Percentiles rank a stretch among this genome's conserved stretches.
These are phyloP conservation scores for Plemyria rubiginata DNA, from an alignment of 2,888 invertebrate species.

Conservation along the genomic window DNA sequence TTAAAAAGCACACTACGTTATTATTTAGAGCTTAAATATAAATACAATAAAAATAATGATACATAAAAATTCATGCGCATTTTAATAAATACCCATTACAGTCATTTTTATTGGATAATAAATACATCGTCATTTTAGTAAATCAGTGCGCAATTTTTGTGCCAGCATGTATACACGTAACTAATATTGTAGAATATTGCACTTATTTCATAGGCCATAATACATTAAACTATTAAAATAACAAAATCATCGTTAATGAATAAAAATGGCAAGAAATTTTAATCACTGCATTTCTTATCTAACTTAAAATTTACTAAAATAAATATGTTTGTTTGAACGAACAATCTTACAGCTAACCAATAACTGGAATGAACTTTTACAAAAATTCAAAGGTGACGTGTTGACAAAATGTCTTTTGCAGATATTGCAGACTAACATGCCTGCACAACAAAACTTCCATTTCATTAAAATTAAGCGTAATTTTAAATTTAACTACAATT, in stretches of 20 bases:
- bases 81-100: conserved; percentile 2
- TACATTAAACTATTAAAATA: conserved; percentile 16
- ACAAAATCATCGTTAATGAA: conserved; percentile 46
- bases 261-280: conserved; percentile 41
- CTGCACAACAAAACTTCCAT: conserved; percentile 8
- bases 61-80: not conserved
- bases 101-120: not conserved
- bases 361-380: conserved; percentile 51
- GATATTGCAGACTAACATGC: conserved; percentile 3
- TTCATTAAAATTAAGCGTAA: not conserved
- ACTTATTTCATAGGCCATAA: conserved; percentile 58
- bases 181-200: conserved; percentile 54
- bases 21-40: not conserved
- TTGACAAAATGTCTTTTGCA: conserved; percentile 16
- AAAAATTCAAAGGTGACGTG: conserved; percentile 20
- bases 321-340: conserved; percentile 48
- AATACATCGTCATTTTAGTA: conserved; percentile 8
- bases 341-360: not conserved
- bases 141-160: conserved; percentile 48
- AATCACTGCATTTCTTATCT: conserved; percentile 34
- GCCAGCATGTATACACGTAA: conserved; percentile 43
- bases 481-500: not conserved
- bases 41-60: too few relatives aligned
- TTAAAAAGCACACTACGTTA: not conserved
- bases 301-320: conserved; percentile 38